A percentile compares a stretch with the other conserved stretches of the same genome.
phyloP scores from a whole-genome alignment of 2,888 invertebrate species.

The Yponomeuta plumbellus region DNA sequence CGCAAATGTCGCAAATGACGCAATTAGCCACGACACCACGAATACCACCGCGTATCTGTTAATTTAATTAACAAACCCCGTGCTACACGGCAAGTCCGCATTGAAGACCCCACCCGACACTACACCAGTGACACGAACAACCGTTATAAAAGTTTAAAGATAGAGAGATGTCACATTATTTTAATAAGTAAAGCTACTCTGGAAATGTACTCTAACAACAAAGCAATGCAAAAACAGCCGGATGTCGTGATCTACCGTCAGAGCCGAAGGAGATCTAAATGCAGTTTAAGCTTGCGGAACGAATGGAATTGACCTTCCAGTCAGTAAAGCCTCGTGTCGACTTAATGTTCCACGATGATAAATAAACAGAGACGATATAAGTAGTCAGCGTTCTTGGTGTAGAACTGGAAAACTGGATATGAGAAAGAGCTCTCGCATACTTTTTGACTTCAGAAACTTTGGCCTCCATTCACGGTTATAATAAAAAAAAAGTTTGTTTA shows the following conservation, averaged over 20 bases:
- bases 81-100: slow-evolving; percentile 1
- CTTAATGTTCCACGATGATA: no score
- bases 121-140: not conserved
- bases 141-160: not conserved
- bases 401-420: no score
- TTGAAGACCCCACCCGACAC: not conserved
- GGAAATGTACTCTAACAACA: not conserved
- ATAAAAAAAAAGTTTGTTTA: no score
- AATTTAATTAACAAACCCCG: slow-evolving; percentile 48
- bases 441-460: no score
- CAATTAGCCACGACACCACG: slow-evolving; percentile 35
- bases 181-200: not conserved
- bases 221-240: slow-evolving; percentile 40
- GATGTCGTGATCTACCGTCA: slow-evolving; percentile 54
- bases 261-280: slow-evolving; percentile 44
- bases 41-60: slow-evolving; percentile 35
- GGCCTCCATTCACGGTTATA: no score
- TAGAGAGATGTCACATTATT: not conserved
- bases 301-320: slow-evolving; percentile 15
- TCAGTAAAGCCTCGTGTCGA: not conserved
- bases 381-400: no score
- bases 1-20: slow-evolving; percentile 15
- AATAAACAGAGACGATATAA: no score
- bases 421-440: no score
- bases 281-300: slow-evolving; percentile 49